A percentile compares a stretch with the other conserved stretches of the same genome.
These are phyloP conservation scores for Leptopilina drosophilae DNA, from an alignment of 2,888 invertebrate genomes.

Conservation along the genomic window DNA sequence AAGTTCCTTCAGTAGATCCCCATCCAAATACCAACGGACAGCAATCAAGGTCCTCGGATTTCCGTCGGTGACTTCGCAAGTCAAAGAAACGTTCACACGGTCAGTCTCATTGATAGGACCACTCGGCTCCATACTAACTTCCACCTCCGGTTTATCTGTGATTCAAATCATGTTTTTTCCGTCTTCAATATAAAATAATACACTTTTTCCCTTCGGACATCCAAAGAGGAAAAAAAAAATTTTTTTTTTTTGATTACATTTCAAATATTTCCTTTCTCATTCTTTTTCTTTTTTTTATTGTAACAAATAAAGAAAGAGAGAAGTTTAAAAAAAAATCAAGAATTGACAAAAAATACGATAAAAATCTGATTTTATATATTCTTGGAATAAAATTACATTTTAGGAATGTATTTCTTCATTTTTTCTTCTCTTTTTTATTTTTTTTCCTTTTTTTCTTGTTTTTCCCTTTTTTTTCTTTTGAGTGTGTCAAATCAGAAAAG, in stretches of 20 bases:
- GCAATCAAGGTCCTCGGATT: slow-evolving; percentile 86
- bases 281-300: too few species aligned
- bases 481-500: not conserved
- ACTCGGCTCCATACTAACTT: slow-evolving; percentile 86
- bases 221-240: not conserved
- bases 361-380: not conserved
- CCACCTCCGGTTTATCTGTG: slow-evolving; percentile 88
- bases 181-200: not conserved
- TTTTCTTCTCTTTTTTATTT: too few species aligned
- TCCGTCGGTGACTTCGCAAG: slow-evolving; percentile 88
- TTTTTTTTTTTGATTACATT: not conserved
- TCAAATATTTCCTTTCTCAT: too few species aligned
- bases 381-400: not conserved
- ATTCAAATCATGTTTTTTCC: slow-evolving; percentile 48
- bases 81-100: slow-evolving; percentile 88
- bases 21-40: slow-evolving; percentile 93
- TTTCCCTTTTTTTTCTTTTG: not conserved
- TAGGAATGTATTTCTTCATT: not conserved
- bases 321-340: not conserved
- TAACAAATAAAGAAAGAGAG: too few species aligned
- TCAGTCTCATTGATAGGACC: slow-evolving; percentile 88
- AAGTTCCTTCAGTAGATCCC: slow-evolving; percentile 88
- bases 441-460: not conserved
- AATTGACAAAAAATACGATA: not conserved
- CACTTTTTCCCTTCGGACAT: too few species aligned